These are phyloP conservation scores for Stomatorhinus walkeri DNA, from an alignment of 2,797 vertebrate genomes.

Conservation along the genomic window DNA sequence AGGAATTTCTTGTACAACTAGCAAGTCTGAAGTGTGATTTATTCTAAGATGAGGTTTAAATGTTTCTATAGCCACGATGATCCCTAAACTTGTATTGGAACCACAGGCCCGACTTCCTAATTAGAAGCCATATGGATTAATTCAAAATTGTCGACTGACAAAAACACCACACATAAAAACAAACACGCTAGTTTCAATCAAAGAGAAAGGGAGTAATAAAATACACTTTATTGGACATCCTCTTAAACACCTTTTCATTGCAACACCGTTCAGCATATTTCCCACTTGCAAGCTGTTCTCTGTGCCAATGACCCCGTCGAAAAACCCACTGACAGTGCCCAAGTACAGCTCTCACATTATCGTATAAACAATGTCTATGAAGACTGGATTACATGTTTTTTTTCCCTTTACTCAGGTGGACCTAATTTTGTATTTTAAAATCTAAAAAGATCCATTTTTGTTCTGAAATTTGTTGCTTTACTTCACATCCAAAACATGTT, in stretches of 20 bases:
- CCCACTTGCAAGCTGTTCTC: neutral
- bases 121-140: neutral
- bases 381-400: neutral
- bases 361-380: constrained; percentile 7
- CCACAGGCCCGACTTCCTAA: neutral
- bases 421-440: constrained; percentile 1
- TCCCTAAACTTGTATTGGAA: neutral
- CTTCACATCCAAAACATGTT: neutral
- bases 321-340: neutral
- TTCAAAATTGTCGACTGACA: neutral
- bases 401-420: neutral
- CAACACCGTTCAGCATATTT: neutral
- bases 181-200: neutral
- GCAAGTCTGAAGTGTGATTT: neutral
- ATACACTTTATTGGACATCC: constrained; percentile 19
- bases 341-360: constrained; percentile 10
- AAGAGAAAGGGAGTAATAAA: constrained; percentile 17
- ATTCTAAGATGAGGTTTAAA: neutral
- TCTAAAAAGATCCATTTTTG: neutral
- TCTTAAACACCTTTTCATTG: constrained; percentile 4
- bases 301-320: neutral
- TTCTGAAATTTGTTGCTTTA: constrained; percentile 1
- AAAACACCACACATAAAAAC: neutral
- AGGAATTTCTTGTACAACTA: neutral
- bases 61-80: neutral